Conservation (phyloP, 2,797 vertebrate species). For the Coregonus sp. region DNA sequence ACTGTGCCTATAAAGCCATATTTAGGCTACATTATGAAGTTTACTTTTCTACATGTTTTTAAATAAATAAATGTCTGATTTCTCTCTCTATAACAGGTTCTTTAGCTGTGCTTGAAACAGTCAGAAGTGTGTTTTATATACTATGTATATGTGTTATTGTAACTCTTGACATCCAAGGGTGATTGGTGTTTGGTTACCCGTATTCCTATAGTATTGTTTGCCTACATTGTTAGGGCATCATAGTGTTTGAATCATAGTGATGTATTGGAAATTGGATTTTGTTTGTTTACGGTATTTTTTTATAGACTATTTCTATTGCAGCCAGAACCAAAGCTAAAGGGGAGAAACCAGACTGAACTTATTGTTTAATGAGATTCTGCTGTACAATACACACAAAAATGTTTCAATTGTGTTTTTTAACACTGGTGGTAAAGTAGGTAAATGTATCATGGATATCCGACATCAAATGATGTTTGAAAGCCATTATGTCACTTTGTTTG, state of each 20-base stretch:
- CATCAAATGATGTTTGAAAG: no score
- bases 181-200: background rate
- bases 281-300: no score
- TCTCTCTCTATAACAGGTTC: background rate
- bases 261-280: no score
- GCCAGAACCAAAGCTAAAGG: no score
- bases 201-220: background rate
- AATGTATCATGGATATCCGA: no score
- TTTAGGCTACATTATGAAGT: background rate
- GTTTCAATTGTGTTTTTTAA: no score
- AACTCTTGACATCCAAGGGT: background rate
- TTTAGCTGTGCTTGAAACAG: background rate
- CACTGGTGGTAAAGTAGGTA: no score
- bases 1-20: background rate
- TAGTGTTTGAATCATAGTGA: no score
- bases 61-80: background rate
- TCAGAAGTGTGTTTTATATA: background rate
- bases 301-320: background rate
- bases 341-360: no score
- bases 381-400: no score
- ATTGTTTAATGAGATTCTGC: no score
- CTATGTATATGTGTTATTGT: background rate
- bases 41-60: background rate
- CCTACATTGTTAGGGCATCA: background rate
- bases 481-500: background rate